phyloP scores from a whole-genome alignment of 2,113 vertebrate genomes.

The Anas platyrhynchos region DNA sequence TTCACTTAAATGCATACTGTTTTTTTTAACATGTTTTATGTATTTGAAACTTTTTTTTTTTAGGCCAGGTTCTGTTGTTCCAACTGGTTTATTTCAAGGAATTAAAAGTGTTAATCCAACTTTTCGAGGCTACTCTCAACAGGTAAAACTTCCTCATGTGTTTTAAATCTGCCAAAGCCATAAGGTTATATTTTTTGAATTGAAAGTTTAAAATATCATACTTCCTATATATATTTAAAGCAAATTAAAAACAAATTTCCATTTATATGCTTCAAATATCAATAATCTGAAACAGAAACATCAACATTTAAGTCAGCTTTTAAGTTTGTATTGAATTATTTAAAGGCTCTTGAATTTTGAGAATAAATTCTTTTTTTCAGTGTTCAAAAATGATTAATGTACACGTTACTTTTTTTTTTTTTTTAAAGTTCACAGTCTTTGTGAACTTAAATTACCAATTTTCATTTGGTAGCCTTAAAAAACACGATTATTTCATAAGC shows the following conservation, averaged over 20 bases:
- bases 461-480: not conserved
- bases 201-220: not conserved
- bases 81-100: constrained; percentile 96
- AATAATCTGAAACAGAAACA: not conserved
- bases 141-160: constrained; percentile 79
- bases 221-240: not conserved
- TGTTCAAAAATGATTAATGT: not conserved
- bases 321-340: not conserved
- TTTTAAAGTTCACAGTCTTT: not conserved
- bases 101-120: constrained; percentile 97
- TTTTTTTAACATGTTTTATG: not conserved
- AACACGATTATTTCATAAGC: not conserved
- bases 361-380: not conserved
- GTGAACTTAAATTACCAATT: not conserved
- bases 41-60: not conserved
- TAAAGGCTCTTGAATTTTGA: not conserved
- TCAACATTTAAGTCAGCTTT: not conserved
- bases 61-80: constrained; percentile 94
- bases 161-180: not conserved
- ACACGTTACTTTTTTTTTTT: rapidly evolving
- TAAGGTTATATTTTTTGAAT: not conserved
- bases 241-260: not conserved
- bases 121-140: constrained; percentile 96
- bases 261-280: not conserved
- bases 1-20: not conserved